Evolutionary conservation across 2,113 vertebrate species (phyloP), one percentile per base, ranked within the genome.

Genomic region (Phyllopteryx taeniolatus): DNA sequence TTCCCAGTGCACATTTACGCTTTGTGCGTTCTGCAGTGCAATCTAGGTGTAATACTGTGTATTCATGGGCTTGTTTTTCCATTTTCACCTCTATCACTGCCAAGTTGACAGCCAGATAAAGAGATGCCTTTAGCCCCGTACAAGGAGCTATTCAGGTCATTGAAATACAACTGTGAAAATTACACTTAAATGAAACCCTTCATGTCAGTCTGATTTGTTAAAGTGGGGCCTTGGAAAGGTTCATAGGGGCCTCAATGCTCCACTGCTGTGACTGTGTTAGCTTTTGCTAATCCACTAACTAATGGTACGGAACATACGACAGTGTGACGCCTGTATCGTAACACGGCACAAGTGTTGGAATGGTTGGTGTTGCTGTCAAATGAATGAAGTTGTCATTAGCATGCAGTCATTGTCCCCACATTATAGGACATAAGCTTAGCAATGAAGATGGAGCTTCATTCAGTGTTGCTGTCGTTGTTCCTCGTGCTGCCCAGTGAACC

Each of bases 121-220:
- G 86, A 74, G 44, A 69, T 71, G 78, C 69, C 73, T 86, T 85
- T 15, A 74, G 73, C 75, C 20, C 17, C 4, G 2, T n/a, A 90
- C 84, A 89, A 87, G 79, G 86, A 86, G 81, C 85, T 75, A 85
- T 89, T 91, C 88, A 89, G 72, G 63, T 66, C 77, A 61, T 8
- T 86, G 85, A 88, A 83, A 82, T 82, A 83, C 78, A 73, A 77
- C 82, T 75, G 84, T 63, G 76, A 86, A 81, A 83, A 85, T 87
- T 81, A 76, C 73, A 71, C 47, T 42, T 81, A 73, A 79, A 79
- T 76, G 80, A 74, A 76, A 74, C 33, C 68, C 72, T 72, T 80
- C 79, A 60, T 73, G 79, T 81, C 68, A 5, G 59, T n/a, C 76
- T 67, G 72, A 67, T 54, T 12, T 70, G 74, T 73, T 69, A 20